These are phyloP conservation scores for Fukomys damarensis DNA, from an alignment of 2,113 vertebrate genomes.

Conservation along the genomic window DNA sequence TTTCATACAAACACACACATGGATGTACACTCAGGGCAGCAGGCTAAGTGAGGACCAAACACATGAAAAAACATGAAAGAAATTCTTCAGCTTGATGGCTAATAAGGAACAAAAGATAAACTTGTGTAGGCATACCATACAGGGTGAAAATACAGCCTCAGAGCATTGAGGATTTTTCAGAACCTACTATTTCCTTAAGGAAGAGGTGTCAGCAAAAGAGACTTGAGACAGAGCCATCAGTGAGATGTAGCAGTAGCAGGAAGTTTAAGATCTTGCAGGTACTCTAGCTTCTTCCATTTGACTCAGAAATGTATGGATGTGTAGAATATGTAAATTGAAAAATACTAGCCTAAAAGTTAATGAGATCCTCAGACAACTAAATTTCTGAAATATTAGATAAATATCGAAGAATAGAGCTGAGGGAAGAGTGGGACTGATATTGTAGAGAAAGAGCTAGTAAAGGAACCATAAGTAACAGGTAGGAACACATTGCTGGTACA, in stretches of 20 bases:
- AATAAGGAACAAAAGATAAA: not conserved
- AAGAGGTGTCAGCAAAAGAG: not conserved
- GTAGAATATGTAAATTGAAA: not conserved
- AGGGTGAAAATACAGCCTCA: not conserved
- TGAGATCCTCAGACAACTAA: not conserved
- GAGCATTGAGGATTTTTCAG: not conserved
- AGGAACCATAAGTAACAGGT: not conserved
- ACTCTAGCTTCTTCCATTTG: not conserved
- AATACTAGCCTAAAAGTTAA: not conserved
- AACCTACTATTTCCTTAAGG: not conserved
- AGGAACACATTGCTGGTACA: not conserved
- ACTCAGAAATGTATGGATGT: not conserved
- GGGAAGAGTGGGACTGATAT: not conserved
- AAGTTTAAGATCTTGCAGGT: not conserved
- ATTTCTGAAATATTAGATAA: not conserved
- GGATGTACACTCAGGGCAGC: not conserved
- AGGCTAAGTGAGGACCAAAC: not conserved
- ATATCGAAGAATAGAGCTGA: not conserved
- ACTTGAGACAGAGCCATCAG: not conserved
- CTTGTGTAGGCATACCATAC: not conserved
- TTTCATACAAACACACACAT: not conserved
- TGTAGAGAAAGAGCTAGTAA: not conserved
- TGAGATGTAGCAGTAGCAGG: not conserved
- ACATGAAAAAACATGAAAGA: not conserved
- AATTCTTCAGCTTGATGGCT: constrained; percentile 13